Conservation (phyloP, 1,140 invertebrate genomes). For the Neoseiulus cucumeris region DNA sequence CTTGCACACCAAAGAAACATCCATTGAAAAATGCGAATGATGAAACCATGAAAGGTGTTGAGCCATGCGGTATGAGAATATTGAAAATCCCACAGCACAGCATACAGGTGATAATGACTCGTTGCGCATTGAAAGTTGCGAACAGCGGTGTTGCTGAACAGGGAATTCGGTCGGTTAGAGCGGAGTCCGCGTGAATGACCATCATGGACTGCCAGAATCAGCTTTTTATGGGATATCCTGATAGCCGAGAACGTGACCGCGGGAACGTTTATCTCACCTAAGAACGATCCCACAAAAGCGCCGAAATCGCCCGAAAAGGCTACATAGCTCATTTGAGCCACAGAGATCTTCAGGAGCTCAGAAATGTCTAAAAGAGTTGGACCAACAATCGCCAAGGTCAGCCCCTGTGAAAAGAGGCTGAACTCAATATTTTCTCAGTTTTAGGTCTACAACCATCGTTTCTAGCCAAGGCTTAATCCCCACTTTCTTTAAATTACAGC, state of each 20-base stretch:
- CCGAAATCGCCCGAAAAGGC: conserved; percentile 1
- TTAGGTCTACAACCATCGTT: neutral
- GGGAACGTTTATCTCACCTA: neutral
- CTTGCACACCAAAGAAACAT: conserved; percentile 7
- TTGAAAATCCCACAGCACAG: conserved; percentile 6
- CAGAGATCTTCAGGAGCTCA: neutral
- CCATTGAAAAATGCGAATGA: neutral
- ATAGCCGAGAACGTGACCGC: too few species aligned
- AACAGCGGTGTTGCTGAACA: neutral
- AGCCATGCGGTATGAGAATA: neutral
- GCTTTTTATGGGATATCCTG: too few species aligned
- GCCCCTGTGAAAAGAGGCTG: neutral
- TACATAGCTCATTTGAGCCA: conserved; percentile 4
- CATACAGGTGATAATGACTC: conserved; percentile 5
- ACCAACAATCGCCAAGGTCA: neutral
- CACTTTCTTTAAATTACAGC: neutral
- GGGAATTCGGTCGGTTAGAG: neutral
- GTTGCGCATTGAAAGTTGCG: neutral
- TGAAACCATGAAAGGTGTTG: neutral
- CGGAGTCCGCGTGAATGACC: too few species aligned
- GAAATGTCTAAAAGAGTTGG: conserved; percentile 1
- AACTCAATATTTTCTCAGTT: neutral
- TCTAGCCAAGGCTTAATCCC: neutral
- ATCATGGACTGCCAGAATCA: too few species aligned
- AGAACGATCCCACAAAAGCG: neutral